Evolutionary conservation across 2,113 vertebrate species (phyloP), one percentile per base, ranked within the genome.

Genomic region (Mormyrus iriodes): DNA sequence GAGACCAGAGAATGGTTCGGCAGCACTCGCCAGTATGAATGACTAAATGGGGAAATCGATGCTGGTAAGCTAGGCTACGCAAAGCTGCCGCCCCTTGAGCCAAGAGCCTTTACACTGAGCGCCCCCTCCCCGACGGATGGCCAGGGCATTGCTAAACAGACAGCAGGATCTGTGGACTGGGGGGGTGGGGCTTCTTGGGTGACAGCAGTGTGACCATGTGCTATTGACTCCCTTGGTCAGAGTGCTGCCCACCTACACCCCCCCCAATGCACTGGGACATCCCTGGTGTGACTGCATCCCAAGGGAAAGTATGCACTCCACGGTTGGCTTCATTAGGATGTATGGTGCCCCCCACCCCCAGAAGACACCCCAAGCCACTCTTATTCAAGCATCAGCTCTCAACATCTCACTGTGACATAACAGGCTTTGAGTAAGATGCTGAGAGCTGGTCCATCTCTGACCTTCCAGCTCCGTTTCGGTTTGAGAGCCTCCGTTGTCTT

Each of bases 21-120:
- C 7, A 15, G 39, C 27, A 24, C 85, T 79, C 49, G 48, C 73
- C 85, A 89, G 85, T 79, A 86, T 12, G 84, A 35, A 39, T 42
- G 88, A 85, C 88, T 83, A 46, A 83, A 88, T 61, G 35, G 55
- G 69, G 73, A 88, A 84, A 83, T 90, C 69, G 51, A 83, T 82
- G 49, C n/a, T 2, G 39, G 58, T 90, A 65, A 87, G 86, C 49
- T 8, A 24, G 55, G 3, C n/a, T 5, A 8, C 42, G 15, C 13
- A 2, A 89, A 19, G 79, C 55, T 31, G 44, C 82, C 24, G 1
- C 9, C 35, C 73, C 31, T 4, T 39, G 35, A 6, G 35, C 69
- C 69, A 15, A 39, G 15, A 82, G 31, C 3, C 76, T 82, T 42
- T 19, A 35, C 39, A 5, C 35, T 39, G 8, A 82, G 35, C 5